A percentile compares a stretch with the other conserved stretches of the same genome.
These are phyloP conservation scores for Pachymerium ferrugineum DNA, from an alignment of 2,888 invertebrate species.

Conservation along the genomic window DNA sequence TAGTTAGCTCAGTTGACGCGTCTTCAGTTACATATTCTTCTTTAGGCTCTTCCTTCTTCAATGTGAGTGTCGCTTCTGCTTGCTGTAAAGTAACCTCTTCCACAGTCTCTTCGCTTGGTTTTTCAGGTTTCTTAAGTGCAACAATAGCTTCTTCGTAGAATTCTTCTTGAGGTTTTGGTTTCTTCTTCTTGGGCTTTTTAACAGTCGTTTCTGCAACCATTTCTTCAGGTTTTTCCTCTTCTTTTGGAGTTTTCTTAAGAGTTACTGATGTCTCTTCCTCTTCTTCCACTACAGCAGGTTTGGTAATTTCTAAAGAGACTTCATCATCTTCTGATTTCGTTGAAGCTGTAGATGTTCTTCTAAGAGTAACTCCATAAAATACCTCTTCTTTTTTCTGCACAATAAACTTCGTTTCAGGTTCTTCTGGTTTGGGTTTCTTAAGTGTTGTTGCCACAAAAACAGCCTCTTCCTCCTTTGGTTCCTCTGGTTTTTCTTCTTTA, in stretches of 20 bases:
- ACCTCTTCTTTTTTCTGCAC: constrained; percentile 43
- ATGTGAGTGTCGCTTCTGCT: not conserved
- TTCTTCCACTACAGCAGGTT: constrained; percentile 7
- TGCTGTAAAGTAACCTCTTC: not conserved
- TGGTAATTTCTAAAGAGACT: not conserved
- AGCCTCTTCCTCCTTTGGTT: constrained; percentile 33
- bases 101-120: not conserved
- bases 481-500: not conserved
- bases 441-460: constrained; percentile 38
- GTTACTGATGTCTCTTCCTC: constrained; percentile 35
- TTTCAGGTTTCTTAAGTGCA: constrained; percentile 20
- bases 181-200: constrained; percentile 31
- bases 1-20: constrained; percentile 30
- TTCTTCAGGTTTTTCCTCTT: constrained; percentile 5
- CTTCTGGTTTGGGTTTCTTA: constrained; percentile 42
- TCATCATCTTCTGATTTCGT: constrained; percentile 27
- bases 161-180: not conserved
- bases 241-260: constrained; percentile 31
- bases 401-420: constrained; percentile 35
- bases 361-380: constrained; percentile 35
- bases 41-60: not conserved
- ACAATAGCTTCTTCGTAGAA: constrained; percentile 14
- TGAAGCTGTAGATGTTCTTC: constrained; percentile 29
- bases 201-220: constrained; percentile 31
- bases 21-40: constrained; percentile 32